These are phyloP conservation scores for Diarsia mendica DNA, from an alignment of 2,888 invertebrate genomes.

Conservation along the genomic window DNA sequence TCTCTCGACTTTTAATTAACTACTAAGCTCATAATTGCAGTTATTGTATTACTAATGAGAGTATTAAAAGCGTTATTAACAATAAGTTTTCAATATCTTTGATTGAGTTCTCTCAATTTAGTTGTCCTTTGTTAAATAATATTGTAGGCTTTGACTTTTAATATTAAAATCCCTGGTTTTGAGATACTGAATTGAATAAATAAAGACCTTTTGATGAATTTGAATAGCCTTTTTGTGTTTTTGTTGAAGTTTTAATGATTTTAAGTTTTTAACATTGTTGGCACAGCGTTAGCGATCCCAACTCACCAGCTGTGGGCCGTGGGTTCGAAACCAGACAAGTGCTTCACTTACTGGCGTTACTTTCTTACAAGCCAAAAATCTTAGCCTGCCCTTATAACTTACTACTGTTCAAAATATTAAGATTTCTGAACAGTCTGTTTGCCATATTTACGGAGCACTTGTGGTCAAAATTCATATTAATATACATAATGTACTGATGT, in stretches of 20 bases:
- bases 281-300: not conserved
- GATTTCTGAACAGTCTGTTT: not conserved
- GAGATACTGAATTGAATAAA: constrained; percentile 3
- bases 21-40: constrained; percentile 5
- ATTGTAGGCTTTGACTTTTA: constrained; percentile 8
- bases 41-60: constrained; percentile 33
- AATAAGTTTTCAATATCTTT: constrained; percentile 34
- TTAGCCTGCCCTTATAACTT: not conserved
- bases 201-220: constrained; percentile 17
- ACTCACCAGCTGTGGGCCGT: not conserved
- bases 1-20: constrained; percentile 32
- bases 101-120: constrained; percentile 17
- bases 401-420: too few relatives aligned
- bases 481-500: too few relatives aligned
- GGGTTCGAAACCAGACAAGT: not conserved
- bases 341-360: not conserved
- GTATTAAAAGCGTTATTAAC: constrained; percentile 25
- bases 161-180: constrained; percentile 9
- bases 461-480: too few relatives aligned
- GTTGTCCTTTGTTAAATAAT: constrained; percentile 6
- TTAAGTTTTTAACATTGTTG: not conserved
- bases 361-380: not conserved
- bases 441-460: not conserved
- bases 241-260: not conserved
- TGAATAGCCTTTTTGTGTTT: constrained; percentile 6